Conservation (phyloP, 2,113 vertebrate species). For the Pygoscelis adeliae region DNA sequence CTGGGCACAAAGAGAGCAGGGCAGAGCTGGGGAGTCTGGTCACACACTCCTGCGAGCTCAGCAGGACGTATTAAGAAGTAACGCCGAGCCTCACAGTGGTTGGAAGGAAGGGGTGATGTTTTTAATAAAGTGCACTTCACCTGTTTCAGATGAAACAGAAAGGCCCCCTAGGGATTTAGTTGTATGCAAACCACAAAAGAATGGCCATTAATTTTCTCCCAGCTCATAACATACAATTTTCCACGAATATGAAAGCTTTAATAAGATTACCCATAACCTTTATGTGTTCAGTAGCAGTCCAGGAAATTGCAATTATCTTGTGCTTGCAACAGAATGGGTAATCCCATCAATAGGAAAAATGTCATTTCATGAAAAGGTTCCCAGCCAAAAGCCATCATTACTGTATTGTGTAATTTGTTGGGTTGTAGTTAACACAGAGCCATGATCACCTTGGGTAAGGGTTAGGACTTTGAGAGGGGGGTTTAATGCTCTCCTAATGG, state of each 20-base stretch:
- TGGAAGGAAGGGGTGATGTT: background rate
- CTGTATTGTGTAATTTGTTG: fast-evolving
- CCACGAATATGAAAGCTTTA: conserved; percentile 4
- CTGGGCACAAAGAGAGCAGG: background rate
- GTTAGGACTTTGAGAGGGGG: background rate
- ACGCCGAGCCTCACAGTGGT: background rate
- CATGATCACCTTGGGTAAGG: background rate
- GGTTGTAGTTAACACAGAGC: background rate
- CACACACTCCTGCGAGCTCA: background rate
- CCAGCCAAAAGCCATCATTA: background rate
- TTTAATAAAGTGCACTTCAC: background rate
- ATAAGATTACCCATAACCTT: conserved; percentile 13
- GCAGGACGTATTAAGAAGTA: background rate
- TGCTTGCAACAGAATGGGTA: background rate
- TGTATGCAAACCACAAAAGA: background rate
- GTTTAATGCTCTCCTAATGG: background rate
- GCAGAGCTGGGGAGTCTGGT: background rate
- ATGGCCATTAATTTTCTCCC: background rate
- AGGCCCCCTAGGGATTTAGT: background rate
- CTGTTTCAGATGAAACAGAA: background rate
- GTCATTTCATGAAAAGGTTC: background rate
- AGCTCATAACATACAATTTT: conserved; percentile 1
- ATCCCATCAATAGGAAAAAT: background rate
- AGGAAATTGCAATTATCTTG: conserved; percentile 20
- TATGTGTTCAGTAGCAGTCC: background rate